phyloP scores from a whole-genome alignment of 2,888 invertebrate genomes.

The Clepsis dumicolana region DNA sequence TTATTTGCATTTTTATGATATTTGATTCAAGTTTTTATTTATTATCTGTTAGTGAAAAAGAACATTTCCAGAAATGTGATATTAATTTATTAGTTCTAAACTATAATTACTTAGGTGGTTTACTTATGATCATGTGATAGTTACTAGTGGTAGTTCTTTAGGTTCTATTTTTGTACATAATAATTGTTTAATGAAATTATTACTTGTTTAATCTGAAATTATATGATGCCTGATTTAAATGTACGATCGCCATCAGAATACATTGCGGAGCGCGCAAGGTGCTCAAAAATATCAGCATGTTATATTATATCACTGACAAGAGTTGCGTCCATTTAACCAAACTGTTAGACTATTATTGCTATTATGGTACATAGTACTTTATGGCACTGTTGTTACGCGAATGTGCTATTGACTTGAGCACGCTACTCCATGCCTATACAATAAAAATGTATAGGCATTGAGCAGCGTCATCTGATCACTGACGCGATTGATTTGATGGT shows the following conservation, averaged over 20 bases:
- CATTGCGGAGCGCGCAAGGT: too few species aligned
- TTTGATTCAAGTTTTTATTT: constrained; percentile 64
- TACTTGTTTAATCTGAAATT: background rate
- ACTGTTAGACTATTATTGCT: too few species aligned
- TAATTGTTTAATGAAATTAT: constrained; percentile 2
- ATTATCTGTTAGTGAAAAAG: constrained; percentile 70
- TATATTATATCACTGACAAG: too few species aligned
- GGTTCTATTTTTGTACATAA: background rate
- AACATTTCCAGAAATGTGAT: constrained; percentile 82
- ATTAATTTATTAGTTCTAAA: constrained; percentile 75
- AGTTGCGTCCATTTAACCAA: too few species aligned
- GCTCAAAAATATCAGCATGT: too few species aligned
- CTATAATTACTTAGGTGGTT: background rate
- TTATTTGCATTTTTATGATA: constrained; percentile 93
- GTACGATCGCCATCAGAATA: background rate
- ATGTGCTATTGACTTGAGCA: too few species aligned
- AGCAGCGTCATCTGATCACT: too few species aligned
- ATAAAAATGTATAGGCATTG: too few species aligned
- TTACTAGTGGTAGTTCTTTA: background rate
- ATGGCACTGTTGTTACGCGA: too few species aligned
- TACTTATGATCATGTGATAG: constrained; percentile 19
- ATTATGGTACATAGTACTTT: too few species aligned
- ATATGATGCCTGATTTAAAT: background rate
- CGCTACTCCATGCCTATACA: too few species aligned
- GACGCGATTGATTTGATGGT: too few species aligned